Conservation (phyloP, 2,113 vertebrate species). For the Hiodon alosoides region DNA sequence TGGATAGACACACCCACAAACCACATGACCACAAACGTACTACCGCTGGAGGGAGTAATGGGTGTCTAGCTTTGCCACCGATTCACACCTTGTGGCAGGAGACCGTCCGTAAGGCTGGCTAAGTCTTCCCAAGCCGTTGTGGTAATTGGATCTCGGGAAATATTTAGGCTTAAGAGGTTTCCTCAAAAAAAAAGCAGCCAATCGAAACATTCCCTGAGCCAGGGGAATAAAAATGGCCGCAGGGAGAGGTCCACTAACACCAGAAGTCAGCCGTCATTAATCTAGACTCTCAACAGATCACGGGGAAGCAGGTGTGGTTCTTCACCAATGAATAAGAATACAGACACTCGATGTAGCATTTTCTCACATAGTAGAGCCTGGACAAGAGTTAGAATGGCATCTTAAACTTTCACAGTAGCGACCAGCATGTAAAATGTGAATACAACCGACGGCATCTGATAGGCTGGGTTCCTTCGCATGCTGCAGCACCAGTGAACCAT, state of each 20-base stretch:
- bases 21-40: too few relatives aligned
- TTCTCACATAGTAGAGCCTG: too few relatives aligned
- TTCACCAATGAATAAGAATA: neutral
- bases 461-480: too few relatives aligned
- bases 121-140: constrained; percentile 14
- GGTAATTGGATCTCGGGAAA: constrained; percentile 27
- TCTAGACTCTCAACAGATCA: too few relatives aligned
- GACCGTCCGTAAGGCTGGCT: constrained; percentile 19
- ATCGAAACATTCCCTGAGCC: neutral
- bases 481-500: too few relatives aligned
- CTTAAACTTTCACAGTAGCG: too few relatives aligned
- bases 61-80: neutral
- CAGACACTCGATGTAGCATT: neutral
- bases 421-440: too few relatives aligned
- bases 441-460: too few relatives aligned
- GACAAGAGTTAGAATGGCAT: too few relatives aligned
- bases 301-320: neutral
- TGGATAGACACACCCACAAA: neutral
- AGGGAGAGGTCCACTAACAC: neutral
- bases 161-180: constrained; percentile 21
- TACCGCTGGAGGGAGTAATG: too few relatives aligned
- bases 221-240: neutral
- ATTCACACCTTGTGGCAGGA: constrained; percentile 10
- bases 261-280: neutral
- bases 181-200: constrained; percentile 8